Evolutionary conservation across 92 coral and sea anemone genomes (phyloP), one percentile per base, ranked within the genome.

Genomic region (Siderastrea siderea): DNA sequence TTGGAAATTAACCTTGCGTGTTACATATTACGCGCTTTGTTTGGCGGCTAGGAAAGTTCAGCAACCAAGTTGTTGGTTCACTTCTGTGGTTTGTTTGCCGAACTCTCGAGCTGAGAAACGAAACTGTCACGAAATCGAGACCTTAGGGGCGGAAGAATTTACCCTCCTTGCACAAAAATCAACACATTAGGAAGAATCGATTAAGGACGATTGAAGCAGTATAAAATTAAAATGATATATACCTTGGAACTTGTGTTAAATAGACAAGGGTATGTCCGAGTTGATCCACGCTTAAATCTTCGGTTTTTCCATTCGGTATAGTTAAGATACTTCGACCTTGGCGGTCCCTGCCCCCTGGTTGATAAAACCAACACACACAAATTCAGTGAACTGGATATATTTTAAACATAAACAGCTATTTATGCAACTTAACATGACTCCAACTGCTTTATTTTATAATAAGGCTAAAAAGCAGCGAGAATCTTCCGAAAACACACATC

Each of bases 171-270:
- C 57, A 52, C 9, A 13, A 65, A 55, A 44, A 67, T 65, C 43
- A 65, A 45, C 45, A 17, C 57, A n/a, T 58, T 16, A 43, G 5
- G 50, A 54, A 10, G 78, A 60, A 60, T 45, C 48, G 47, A 74
- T 53, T 53, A 15, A 48, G 44, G 53, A 17, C 46, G 51, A 12
- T 16, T 57, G 43, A 19, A 80, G 52, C 58, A 38, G 76, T 4
- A 19, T 2, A 7, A n/a, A 43, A n/a, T 19, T 58, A 58, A 65
- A 15, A 47, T 66, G 6, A 8, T 5, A 66, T 49, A 78, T 95
- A 98, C 99, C 98, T 95, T 71, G 98, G 96, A 47, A 96, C 79
- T 79, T 96, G 98, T 2, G 95, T 89, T 16, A 98, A 83, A 69
- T 96, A 95, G 26, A 88, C 82, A 12, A 98, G 87, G 8, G 99